Evolutionary conservation across 2,888 invertebrate species (phyloP), one percentile per base, ranked within the genome.

Genomic region (Lasioglossum malachurum): DNA sequence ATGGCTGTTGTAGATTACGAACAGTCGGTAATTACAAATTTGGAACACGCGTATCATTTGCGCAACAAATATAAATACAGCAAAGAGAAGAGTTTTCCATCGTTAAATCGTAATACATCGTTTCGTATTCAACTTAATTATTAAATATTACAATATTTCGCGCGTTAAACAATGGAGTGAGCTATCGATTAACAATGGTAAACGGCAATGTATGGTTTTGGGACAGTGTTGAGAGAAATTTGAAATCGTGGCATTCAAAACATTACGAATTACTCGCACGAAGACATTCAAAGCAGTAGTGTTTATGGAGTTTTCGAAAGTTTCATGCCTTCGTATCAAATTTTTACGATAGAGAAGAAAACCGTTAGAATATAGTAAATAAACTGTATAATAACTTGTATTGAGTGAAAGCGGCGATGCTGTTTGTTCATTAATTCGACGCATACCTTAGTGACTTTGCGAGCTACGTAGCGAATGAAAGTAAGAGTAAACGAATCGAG

Each of bases 291-390:
- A 44, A 44, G 38, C 19, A 49, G 41, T 80, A 80, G 71, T 89
- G 69, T 75, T 41, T 44, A 60, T 82, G 80, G 69, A 81, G 80
- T 84, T 87, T 79, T 81, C 80, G 75, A 83, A 85, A 77, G 76
- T 81, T 83, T 89, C 79, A 87, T 90, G 84, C 80, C 85, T 90
- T 90, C 78, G 80, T 85, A 88, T 84, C 57, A 73, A 82, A 72
- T 80, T 87, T 87, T 84, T 85, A 87, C 82, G 82, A 82, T 83
- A 82, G 84, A 2, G 19, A 69, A 41, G n/a, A 75, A 16, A 79
- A 74, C 78, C 75, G 71, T 72, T 78, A 78, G 73, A 79, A 53
- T 72, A 46, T 75, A 79, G 44, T 77, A 79, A 80, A 49, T 67
- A 72, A 75, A 78, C 80, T 82, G 73, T 73, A 46, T 31, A 31